Base-by-base conservation (phyloP, 2,888 invertebrate genomes). In the Drosophila kuntzei region DNA sequence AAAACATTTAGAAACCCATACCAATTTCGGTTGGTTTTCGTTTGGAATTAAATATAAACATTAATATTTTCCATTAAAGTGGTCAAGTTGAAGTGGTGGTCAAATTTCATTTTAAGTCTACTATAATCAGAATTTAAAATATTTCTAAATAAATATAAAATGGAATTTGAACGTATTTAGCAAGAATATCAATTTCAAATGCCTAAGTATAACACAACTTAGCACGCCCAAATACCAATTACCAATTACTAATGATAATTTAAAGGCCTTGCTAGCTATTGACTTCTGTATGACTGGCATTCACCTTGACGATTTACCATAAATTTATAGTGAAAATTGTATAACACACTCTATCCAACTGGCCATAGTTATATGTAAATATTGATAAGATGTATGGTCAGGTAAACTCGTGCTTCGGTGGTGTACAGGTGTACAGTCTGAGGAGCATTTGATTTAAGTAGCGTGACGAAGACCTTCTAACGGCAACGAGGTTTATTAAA, bases 361-460 rank as follows among this genome's bases (percentile, higher is more conserved):
- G 58, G 18, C 71, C 76, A 80, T 70, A 83, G 72, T 80, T 79
- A 36, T 74, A 89, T 86, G 89, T 86, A 83, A 87, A 88, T 89
- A 89, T 75, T 87, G 85, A 88, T 85, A 82, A 81, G 66, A 61
- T 66, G 71, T 55, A 49, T 51, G 49, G 57, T 64, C 68, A 78
- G 53, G 59, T 69, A 29, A 12, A 11, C 37, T 27, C 27, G 11
- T 11, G 6, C 12, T 20, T 43, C n/a, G n/a, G n/a, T 11, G 2
- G 43, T 12, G 0, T 22, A 39, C 50, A 58, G 62, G 53, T 58
- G 39, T 39, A 61, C 60, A 39, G 57, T 57, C 50, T 29, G 53
- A 60, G 58, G 32, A 41, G 43, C 61, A 44, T 44, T 50, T 55
- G 54, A 43, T 53, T 59, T 34, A 29, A 32, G 51, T 18, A 44